Base-by-base conservation (phyloP, 2,797 vertebrate genomes). In the Liasis olivaceus region DNA sequence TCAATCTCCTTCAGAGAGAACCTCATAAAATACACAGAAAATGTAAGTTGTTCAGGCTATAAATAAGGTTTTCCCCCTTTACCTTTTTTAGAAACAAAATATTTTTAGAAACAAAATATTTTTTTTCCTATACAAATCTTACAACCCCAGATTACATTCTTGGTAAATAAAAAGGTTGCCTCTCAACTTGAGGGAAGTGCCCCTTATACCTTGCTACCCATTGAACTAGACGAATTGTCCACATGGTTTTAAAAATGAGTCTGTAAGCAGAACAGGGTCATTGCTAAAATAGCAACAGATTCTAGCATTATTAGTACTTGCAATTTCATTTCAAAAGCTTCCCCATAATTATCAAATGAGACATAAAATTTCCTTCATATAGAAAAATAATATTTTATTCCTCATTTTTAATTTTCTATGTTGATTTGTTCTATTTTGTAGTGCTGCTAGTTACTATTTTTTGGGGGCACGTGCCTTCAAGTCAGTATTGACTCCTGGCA, bases 71-170 rank as follows among this genome's bases (percentile, higher is more conserved):
- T 93, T 87, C 11, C 54, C 42, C 31, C 31, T 31, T 93, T 92
- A 69, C 91, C 89, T 4, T 54, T 54, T 54, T 54, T 11, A 81
- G 91, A 85, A 22, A 89, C 60, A 60, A 42, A 28, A 93, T 90
- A 8, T 54, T 54, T 54, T 54, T 11, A 81, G 91, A 85, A 22
- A 89, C 60, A 60, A 42, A 28, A 93, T 90, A 4, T 72, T 66
- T 60, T 59, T 85, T 91, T 95, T 94, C 94, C 11, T 54, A 3
- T 64, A 94, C 86, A 95, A 95, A 95, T 94, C 54, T 51, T 91
- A 89, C 66, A 95, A 81, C 58, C 13, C n/a, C 91, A 89, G 0
- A 85, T 94, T 93, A 88, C 56, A 56, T 72, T 51, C 8, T n/a
- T 85, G 42, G 59, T 42, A 62, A 2, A 81, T 26, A 81, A 81